Evolutionary conservation across 2,888 invertebrate species (phyloP).

Genomic region (Heteromurus nitidus): DNA sequence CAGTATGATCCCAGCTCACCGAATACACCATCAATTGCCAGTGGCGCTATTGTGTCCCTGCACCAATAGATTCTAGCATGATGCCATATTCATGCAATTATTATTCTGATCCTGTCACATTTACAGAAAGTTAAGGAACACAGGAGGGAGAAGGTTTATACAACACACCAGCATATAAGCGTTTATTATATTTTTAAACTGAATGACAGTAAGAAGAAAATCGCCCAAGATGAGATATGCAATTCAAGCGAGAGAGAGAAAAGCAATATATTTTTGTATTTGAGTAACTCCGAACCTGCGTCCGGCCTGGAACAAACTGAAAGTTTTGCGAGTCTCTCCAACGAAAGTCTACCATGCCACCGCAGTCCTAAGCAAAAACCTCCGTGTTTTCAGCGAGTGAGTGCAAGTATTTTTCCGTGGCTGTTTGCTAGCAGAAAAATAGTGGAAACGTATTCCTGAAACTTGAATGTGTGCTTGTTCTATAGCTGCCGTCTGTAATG

Average conservation of each 20-base stretch:
- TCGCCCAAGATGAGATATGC: no score
- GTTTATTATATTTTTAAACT: background rate
- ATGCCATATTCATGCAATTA: background rate
- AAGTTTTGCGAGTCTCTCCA: conserved; percentile 9
- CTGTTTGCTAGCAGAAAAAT: background rate
- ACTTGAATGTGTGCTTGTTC: background rate
- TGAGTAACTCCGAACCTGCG: conserved; percentile 44
- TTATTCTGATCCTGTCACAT: background rate
- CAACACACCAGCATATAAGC: background rate
- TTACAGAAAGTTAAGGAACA: background rate
- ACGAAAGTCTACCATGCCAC: conserved; percentile 40
- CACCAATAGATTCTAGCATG: background rate
- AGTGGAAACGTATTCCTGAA: no score
- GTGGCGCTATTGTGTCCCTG: background rate
- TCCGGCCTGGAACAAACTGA: conserved; percentile 56
- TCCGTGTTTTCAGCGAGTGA: no score
- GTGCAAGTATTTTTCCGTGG: conserved; percentile 1
- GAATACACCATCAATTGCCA: background rate
- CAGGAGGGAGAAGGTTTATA: background rate
- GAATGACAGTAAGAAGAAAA: no score
- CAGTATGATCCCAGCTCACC: background rate
- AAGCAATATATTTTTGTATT: background rate
- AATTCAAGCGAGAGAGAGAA: no score
- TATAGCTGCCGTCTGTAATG: no score
- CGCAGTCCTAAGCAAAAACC: no score